Evolutionary conservation across 2,888 invertebrate species (phyloP), one percentile per base, ranked within the genome.

Genomic region (Mythimna lalbum): DNA sequence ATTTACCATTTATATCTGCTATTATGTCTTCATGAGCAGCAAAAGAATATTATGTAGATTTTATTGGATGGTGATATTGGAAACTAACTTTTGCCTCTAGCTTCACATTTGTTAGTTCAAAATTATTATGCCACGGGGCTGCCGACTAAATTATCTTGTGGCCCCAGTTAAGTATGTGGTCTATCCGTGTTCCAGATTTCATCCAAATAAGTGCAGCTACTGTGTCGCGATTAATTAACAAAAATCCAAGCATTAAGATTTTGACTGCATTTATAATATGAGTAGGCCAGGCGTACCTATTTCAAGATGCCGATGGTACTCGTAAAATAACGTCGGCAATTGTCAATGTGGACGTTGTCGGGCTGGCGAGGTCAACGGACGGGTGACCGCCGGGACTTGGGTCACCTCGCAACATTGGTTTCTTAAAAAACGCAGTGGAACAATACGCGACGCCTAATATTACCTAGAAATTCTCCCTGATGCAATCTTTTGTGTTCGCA

Each of bases 321-420:
- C 83, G 86, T 89, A 85, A 85, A 88, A 84, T 82, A 83, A 78
- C 77, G 76, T 86, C 81, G 82, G 83, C 85, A 73, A 86, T 89
- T 88, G 90, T 88, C 90, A 89, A 86, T 88, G 84, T 86, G 80
- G 83, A 86, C 83, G 83, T 78, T 88, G 84, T 79, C 80, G 81
- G 82, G 83, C 86, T 56, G 83, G 81, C 79, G 91, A 91, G 94
- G 93, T 94, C 94, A 94, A 94, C 84, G 93, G 86, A 91, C 94
- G 87, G 86, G 79, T 88, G 91, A 89, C 92, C 91, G 90, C 75
- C 86, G 85, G 86, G 86, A 86, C 87, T 86, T 81, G 76, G 87
- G 88, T 88, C 88, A 86, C 80, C 83, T 83, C 63, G 77, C 81
- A 82, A 83, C 80, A 75, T 73, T 63, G 76, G 71, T 71, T 85